Base-by-base conservation (phyloP, 2,113 vertebrate genomes). In the Garra rufa region DNA sequence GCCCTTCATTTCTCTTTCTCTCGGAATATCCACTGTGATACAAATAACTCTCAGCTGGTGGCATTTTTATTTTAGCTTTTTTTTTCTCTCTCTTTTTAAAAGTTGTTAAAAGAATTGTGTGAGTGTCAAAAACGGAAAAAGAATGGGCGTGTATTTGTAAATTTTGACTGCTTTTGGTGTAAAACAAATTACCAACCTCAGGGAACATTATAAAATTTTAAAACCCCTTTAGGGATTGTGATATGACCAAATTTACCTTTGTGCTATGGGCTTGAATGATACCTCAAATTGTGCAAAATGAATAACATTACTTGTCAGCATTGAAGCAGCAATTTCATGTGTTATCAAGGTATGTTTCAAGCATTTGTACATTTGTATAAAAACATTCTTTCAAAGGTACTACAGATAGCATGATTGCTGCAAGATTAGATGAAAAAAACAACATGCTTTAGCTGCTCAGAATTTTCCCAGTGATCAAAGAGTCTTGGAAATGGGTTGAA, bases 401-500 rank as follows among this genome's bases (percentile, higher is more conserved):
- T 34, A 52, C 46, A 34, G 17, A 38, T 38, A 55, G 19, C 13
- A 78, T 14, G 11, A 24, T 59, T 61, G 11, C 34, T 24, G 8
- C 34, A 44, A 78, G n/a, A 61, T 26, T 15, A 61, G 52, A 13
- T 26, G 5, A 50, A 61, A 43, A n/a, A 76, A 30, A 9, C 88
- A 85, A 91, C 89, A 88, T 89, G 85, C 83, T 86, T 75, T 87
- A 84, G 65, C 77, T 88, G 82, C 87, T 84, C 24, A 43, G 75
- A 61, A 80, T 65, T 88, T 83, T 87, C 67, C 76, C 83, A 83
- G 65, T 90, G 87, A 92, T 91, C 91, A 92, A 90, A 88, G 79
- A 80, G 69, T 81, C 82, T 84, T 88, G 90, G 81, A 89, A 81
- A 87, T 86, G 87, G 69, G 63, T 74, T 71, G 82, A 86, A 85